A percentile compares a stretch with the other conserved stretches of the same genome.
Evolutionary conservation across 2,888 invertebrate genomes (phyloP).

Genomic region (Meiosimyza platycephala): DNA sequence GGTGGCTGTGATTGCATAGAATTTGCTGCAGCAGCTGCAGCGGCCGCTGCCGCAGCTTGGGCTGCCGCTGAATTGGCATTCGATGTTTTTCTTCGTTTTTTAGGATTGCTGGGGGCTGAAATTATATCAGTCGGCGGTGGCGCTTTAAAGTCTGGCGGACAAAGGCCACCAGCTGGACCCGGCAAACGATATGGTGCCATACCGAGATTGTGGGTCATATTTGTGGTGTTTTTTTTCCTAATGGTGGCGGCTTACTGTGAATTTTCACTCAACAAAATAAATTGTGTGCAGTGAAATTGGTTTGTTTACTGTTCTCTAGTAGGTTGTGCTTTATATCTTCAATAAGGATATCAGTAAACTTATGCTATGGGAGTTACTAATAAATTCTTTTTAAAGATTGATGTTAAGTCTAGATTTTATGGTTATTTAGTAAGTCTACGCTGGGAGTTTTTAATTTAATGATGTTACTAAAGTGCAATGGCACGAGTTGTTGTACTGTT

Average conservation of each 20-base stretch:
- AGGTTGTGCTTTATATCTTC: too few relatives aligned
- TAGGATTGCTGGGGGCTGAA: slow-evolving; percentile 84
- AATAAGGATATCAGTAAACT: slow-evolving; percentile 9
- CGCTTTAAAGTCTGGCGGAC: slow-evolving; percentile 79
- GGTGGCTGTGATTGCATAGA: slow-evolving; percentile 76
- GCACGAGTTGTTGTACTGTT: slow-evolving; percentile 16
- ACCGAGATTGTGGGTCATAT: slow-evolving; percentile 85
- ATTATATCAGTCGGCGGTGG: slow-evolving; percentile 76
- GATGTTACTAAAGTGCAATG: slow-evolving; percentile 21
- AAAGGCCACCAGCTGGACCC: slow-evolving; percentile 72
- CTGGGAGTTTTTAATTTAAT: not conserved
- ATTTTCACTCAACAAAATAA: slow-evolving; percentile 2
- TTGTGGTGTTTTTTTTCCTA: slow-evolving; percentile 65
- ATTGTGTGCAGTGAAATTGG: not conserved
- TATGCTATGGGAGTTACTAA: not conserved
- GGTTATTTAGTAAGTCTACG: not conserved
- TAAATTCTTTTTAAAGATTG: slow-evolving; percentile 10
- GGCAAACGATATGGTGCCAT: slow-evolving; percentile 84
- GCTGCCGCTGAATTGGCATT: slow-evolving; percentile 73
- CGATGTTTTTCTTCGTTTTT: slow-evolving; percentile 86
- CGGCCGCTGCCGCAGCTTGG: slow-evolving; percentile 65
- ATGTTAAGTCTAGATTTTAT: not conserved
- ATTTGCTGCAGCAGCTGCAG: slow-evolving; percentile 64
- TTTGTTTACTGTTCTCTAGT: not conserved
- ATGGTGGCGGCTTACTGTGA: slow-evolving; percentile 62